phyloP scores from a whole-genome alignment of 2,888 invertebrate species.

The Rhimphoctona megacephalus region DNA sequence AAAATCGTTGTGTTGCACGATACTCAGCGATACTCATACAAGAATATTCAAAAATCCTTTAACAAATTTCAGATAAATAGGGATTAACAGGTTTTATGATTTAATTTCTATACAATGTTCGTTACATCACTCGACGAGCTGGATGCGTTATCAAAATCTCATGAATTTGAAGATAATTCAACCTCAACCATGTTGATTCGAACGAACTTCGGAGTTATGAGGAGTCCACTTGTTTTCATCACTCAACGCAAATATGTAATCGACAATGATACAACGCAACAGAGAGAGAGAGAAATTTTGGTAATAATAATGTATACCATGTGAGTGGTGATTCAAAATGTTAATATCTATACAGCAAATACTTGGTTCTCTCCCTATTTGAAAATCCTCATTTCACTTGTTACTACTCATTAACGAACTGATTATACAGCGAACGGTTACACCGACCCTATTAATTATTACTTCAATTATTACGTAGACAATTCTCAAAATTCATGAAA shows the following conservation, averaged over 20 bases:
- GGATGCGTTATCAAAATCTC: not conserved
- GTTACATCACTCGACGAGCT: not conserved
- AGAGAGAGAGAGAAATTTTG: conserved; percentile 6
- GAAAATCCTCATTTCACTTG: conserved; percentile 1
- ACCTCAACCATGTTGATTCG: conserved; percentile 32
- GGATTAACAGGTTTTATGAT: not conserved
- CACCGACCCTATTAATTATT: conserved; percentile 31
- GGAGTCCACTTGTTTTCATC: conserved; percentile 16
- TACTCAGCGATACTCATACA: not conserved
- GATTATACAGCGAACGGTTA: conserved; percentile 13
- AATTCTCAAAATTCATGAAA: not conserved
- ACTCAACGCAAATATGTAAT: conserved; percentile 29
- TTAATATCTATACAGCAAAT: conserved; percentile 13
- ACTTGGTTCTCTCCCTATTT: conserved; percentile 1
- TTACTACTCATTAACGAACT: conserved; percentile 47
- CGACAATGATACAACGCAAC: conserved; percentile 21
- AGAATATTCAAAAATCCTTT: not conserved
- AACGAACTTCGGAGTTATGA: conserved; percentile 5
- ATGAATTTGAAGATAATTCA: conserved; percentile 11
- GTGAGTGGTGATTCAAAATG: conserved; percentile 25
- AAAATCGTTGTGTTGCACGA: not conserved
- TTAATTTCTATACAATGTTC: conserved; percentile 11
- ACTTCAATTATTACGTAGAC: conserved; percentile 29
- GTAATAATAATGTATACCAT: conserved; percentile 39
- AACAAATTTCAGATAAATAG: not conserved